Percentiles rank a stretch among this genome's conserved stretches.
These are phyloP conservation scores for Pachycephus smyrnensis DNA, from an alignment of 2,888 invertebrate species.

Conservation along the genomic window DNA sequence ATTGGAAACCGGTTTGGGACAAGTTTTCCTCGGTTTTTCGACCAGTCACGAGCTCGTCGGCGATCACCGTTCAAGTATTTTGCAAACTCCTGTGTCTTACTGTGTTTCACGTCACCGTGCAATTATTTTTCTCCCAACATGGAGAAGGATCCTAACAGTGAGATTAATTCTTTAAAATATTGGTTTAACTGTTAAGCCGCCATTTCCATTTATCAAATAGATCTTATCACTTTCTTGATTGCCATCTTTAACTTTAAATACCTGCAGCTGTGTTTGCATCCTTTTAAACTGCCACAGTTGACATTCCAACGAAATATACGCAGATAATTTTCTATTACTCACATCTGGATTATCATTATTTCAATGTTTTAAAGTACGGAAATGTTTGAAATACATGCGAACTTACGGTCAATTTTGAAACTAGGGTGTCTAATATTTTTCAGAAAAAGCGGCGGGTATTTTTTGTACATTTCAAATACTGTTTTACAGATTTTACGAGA, in stretches of 20 bases:
- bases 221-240: not conserved
- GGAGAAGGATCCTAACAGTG: not conserved
- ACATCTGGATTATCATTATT: not conserved
- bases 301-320: not conserved
- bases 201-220: not conserved
- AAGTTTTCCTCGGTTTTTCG: constrained; percentile 52
- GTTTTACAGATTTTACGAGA: not conserved
- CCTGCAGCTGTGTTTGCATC: not conserved
- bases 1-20: constrained; percentile 55
- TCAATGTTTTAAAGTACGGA: not conserved
- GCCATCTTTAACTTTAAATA: not conserved
- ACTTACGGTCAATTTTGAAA: not conserved
- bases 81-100: too few species aligned
- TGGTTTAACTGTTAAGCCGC: not conserved
- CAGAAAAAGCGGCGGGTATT: not conserved
- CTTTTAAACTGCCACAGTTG: not conserved
- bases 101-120: too few species aligned
- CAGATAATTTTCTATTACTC: not conserved
- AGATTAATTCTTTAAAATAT: not conserved
- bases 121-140: not conserved
- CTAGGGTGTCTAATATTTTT: not conserved
- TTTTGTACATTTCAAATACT: not conserved
- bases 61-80: constrained; percentile 2
- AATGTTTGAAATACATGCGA: not conserved
- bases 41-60: constrained; percentile 20